Evolutionary conservation across 2,797 vertebrate species (phyloP).

Genomic region (Chaunax sp.): DNA sequence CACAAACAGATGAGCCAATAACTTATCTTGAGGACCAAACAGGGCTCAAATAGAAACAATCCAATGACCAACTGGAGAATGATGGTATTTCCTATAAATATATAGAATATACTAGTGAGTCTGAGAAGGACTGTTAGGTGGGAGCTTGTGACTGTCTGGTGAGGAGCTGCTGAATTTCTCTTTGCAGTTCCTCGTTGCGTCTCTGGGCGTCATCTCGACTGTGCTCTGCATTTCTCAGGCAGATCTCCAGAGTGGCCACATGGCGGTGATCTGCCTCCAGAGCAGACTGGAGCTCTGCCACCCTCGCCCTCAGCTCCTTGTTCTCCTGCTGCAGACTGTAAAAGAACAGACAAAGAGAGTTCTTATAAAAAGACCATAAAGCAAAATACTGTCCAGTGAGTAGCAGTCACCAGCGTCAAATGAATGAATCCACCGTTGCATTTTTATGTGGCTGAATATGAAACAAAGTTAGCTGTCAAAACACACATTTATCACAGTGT

Average conservation of each 20-base stretch:
- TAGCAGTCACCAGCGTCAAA: background rate
- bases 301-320: conserved; percentile 85
- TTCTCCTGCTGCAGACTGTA: conserved; percentile 90
- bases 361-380: conserved; percentile 8
- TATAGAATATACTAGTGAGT: background rate
- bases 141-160: conserved; percentile 36
- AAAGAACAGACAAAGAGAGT: conserved; percentile 1
- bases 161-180: conserved; percentile 84
- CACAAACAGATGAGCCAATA: conserved; percentile 33
- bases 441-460: background rate
- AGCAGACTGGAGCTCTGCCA: conserved; percentile 86
- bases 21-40: conserved; percentile 35
- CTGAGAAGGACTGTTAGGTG: conserved; percentile 39
- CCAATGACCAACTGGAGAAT: background rate
- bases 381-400: background rate
- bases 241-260: conserved; percentile 84
- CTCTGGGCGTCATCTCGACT: conserved; percentile 83
- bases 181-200: conserved; percentile 86
- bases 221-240: conserved; percentile 77
- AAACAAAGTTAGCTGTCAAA: background rate
- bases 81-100: conserved; percentile 12
- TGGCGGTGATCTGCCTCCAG: conserved; percentile 85
- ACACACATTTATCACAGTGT: background rate
- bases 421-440: background rate
- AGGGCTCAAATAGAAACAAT: conserved; percentile 21